A percentile compares a stretch with the other conserved stretches of the same genome.
phyloP scores from a whole-genome alignment of 2,113 vertebrate genomes.

The Stictonetta naevosa region DNA sequence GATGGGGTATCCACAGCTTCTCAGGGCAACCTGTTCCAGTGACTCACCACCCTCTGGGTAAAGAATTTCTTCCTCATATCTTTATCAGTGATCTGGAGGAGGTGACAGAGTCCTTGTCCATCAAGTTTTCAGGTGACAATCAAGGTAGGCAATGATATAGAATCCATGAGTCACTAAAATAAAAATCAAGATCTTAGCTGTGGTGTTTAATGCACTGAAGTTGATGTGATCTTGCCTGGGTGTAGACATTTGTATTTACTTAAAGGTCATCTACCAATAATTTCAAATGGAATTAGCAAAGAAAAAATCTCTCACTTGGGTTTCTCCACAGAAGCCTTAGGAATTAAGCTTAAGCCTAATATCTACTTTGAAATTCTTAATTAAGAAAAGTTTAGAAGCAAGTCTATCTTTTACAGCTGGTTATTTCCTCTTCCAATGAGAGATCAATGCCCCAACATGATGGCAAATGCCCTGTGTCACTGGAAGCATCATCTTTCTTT shows the following conservation, averaged over 20 bases:
- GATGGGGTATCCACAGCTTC: too few relatives aligned
- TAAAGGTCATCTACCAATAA: not conserved
- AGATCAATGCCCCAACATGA: not conserved
- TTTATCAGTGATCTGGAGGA: not conserved
- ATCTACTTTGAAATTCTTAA: slow-evolving; percentile 8
- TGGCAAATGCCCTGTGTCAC: not conserved
- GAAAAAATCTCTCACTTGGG: not conserved
- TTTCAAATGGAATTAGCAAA: not conserved
- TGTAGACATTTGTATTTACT: not conserved
- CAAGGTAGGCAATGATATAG: accelerated
- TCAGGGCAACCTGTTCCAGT: too few relatives aligned
- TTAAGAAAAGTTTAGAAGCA: not conserved
- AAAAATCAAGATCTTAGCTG: not conserved
- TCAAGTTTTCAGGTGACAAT: not conserved
- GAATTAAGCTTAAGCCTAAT: not conserved
- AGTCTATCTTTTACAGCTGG: not conserved
- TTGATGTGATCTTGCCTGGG: not conserved
- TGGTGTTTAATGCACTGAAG: not conserved
- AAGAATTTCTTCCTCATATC: too few relatives aligned
- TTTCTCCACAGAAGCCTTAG: not conserved
- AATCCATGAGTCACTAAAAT: not conserved
- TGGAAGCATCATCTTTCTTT: not conserved
- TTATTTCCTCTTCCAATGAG: not conserved
- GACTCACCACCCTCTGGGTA: too few relatives aligned
- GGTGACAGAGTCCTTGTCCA: not conserved